These are phyloP conservation scores for Ageneiosus marmoratus DNA, from an alignment of 2,113 vertebrate genomes.

Conservation along the genomic window DNA sequence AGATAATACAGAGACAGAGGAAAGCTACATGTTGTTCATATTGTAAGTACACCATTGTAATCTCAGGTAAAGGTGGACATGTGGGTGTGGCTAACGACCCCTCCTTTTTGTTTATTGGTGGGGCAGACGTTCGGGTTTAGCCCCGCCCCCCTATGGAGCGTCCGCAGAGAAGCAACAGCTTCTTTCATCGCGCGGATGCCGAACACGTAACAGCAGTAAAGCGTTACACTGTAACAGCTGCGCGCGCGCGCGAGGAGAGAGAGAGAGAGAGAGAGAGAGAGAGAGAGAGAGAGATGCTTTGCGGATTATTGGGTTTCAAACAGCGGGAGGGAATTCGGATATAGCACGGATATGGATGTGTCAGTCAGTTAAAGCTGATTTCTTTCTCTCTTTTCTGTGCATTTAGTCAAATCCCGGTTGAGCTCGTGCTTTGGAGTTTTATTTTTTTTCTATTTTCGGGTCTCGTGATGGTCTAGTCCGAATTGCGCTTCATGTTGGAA, in stretches of 20 bases:
- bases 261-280: background rate
- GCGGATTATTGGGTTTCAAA: background rate
- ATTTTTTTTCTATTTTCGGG: background rate
- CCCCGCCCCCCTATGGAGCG: conserved; percentile 72
- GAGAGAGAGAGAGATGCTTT: background rate
- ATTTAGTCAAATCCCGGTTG: background rate
- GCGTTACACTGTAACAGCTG: conserved; percentile 16
- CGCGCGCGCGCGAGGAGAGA: no score
- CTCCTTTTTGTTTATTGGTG: conserved; percentile 26
- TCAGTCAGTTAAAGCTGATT: background rate
- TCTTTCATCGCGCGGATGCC: conserved; percentile 41
- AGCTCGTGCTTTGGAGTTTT: conserved; percentile 8
- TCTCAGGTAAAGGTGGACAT: conserved; percentile 21
- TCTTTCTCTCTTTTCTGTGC: background rate
- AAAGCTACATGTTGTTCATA: background rate
- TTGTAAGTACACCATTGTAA: background rate
- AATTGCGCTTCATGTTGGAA: conserved; percentile 74
- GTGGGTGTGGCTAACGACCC: conserved; percentile 36
- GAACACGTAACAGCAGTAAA: conserved; percentile 33
- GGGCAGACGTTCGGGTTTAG: conserved; percentile 54
- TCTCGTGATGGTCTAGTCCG: conserved; percentile 57
- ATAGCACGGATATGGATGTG: conserved; percentile 6
- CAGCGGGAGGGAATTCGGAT: conserved; percentile 14
- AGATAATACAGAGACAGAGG: no score
- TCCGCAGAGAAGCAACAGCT: conserved; percentile 71